Evolutionary conservation across 2,888 invertebrate species (phyloP), one percentile per base, ranked within the genome.

Genomic region (Nudaria mundana): DNA sequence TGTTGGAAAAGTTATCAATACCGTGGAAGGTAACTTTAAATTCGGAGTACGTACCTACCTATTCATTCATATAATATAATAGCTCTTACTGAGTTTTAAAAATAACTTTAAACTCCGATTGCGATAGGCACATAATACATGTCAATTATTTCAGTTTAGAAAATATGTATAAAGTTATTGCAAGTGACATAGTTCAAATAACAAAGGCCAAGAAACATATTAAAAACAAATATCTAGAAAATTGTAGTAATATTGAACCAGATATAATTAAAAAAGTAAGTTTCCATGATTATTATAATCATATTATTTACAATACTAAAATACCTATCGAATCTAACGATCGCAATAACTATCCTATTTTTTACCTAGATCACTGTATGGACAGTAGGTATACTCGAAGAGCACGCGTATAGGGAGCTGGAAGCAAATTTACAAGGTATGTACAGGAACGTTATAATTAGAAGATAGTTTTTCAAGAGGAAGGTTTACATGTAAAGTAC

Each of bases 401-500:
- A 84, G 28, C 48, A 77, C 3, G 46, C 62, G 4, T 51, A 61
- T 13, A 81, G 67, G 43, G 49, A 77, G 16, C 53, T 83, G 41
- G 68, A 80, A 54, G 81, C 83, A 42, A 76, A 81, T 34, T 60
- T 81, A 26, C 60, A 51, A 66, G 87, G 87, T 85, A 66, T 20
- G 20, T 20, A 7, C 8, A 7, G 20, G 8, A 20, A 20, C 20
- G n/a, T n/a, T n/a, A n/a, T n/a, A n/a, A n/a, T n/a, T n/a, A n/a
- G n/a, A n/a, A n/a, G n/a, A n/a, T n/a, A n/a, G n/a, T n/a, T n/a
- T n/a, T n/a, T n/a, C n/a, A n/a, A n/a, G n/a, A n/a, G n/a, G n/a
- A n/a, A n/a, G n/a, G n/a, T n/a, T n/a, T n/a, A n/a, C n/a, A n/a
- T n/a, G n/a, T n/a, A n/a, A n/a, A n/a, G n/a, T n/a, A n/a, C n/a